Evolutionary conservation across 2,113 vertebrate species (phyloP).

Genomic region (Mormyrus iriodes): DNA sequence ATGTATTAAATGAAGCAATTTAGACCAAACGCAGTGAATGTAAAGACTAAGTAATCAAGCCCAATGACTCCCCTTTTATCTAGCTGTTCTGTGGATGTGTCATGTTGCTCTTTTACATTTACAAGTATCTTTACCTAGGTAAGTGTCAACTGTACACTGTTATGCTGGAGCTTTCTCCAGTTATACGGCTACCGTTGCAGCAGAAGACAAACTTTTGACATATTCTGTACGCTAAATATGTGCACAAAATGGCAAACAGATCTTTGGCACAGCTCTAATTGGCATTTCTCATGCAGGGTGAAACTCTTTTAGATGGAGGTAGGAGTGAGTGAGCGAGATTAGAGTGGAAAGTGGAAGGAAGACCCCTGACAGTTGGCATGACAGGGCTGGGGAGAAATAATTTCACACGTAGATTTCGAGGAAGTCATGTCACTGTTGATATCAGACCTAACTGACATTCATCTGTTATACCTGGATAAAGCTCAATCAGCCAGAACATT

Average conservation of each 20-base stretch:
- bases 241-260: neutral
- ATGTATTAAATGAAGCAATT: neutral
- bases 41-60: neutral
- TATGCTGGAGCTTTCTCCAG: neutral
- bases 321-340: neutral
- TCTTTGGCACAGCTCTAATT: neutral
- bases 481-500: constrained; percentile 39
- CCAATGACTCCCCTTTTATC: neutral
- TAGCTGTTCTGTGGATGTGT: neutral
- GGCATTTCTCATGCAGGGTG: constrained; percentile 7
- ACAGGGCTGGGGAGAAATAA: constrained; percentile 35
- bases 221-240: neutral
- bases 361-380: constrained; percentile 29
- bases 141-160: neutral
- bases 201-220: neutral
- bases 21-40: neutral
- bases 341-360: constrained; percentile 27
- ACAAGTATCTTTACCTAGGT: neutral
- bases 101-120: neutral
- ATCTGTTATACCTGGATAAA: constrained; percentile 55
- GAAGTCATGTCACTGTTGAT: constrained; percentile 60
- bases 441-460: constrained; percentile 57
- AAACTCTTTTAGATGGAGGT: neutral
- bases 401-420: constrained; percentile 47
- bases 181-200: neutral